These are phyloP conservation scores for Donacobius atricapilla DNA, from an alignment of 2,113 vertebrate genomes.

Conservation along the genomic window DNA sequence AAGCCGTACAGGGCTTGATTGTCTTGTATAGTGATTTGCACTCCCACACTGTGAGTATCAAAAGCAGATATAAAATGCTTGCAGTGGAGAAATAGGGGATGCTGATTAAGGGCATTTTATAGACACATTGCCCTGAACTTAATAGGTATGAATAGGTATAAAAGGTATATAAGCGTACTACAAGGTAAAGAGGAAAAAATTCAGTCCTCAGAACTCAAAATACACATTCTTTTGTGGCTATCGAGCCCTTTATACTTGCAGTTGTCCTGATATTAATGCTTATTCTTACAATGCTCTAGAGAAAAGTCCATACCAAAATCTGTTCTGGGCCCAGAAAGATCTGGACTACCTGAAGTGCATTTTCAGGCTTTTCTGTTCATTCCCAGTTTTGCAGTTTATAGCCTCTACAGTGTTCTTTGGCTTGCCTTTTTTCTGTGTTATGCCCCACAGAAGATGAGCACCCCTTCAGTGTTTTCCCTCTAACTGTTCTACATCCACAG, in stretches of 20 bases:
- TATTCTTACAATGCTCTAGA: background rate
- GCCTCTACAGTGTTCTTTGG: background rate
- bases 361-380: background rate
- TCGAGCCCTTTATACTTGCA: background rate
- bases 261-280: background rate
- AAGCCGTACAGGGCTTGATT: background rate
- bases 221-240: background rate
- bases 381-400: background rate
- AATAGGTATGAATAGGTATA: background rate
- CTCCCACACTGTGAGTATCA: background rate
- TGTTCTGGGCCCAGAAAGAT: background rate
- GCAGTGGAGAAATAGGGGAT: background rate
- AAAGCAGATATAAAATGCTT: constrained; percentile 8
- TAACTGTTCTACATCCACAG: background rate
- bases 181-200: background rate
- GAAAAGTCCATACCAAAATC: background rate
- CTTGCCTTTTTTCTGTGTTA: background rate
- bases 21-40: background rate
- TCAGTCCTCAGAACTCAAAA: background rate
- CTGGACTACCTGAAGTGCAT: background rate
- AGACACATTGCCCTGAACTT: background rate
- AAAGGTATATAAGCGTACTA: too few species aligned
- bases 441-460: background rate
- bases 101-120: background rate
- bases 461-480: background rate